These are phyloP conservation scores for Aricia agestis DNA, from an alignment of 1,140 invertebrate species.

Conservation along the genomic window DNA sequence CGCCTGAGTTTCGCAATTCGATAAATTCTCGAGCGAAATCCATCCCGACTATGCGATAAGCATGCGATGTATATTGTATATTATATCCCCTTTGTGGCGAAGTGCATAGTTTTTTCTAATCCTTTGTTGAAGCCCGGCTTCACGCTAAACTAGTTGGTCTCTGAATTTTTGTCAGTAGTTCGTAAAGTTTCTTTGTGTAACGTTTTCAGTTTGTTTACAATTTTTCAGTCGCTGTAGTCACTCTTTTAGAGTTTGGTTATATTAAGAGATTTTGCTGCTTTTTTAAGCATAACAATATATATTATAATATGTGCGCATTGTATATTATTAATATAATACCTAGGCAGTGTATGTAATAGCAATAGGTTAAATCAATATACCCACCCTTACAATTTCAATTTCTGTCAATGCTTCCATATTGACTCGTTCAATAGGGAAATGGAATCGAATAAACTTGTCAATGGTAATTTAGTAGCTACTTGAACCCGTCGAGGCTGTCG, in stretches of 20 bases:
- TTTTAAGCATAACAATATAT: too few relatives aligned
- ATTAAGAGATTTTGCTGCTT: too few relatives aligned
- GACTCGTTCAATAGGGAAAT: neutral
- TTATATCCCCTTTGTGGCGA: neutral
- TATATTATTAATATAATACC: too few relatives aligned
- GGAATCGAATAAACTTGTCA: neutral
- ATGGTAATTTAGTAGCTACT: neutral
- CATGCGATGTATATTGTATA: slow-evolving; percentile 14
- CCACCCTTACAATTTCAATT: neutral
- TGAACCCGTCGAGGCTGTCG: neutral
- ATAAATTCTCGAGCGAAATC: slow-evolving; percentile 22
- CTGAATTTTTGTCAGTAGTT: neutral
- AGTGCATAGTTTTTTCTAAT: neutral
- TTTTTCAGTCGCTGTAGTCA: too few relatives aligned
- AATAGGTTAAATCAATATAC: neutral
- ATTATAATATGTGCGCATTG: too few relatives aligned
- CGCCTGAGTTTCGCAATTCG: slow-evolving; percentile 41
- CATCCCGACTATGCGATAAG: slow-evolving; percentile 11
- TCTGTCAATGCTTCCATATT: neutral
- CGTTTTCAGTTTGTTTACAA: neutral
- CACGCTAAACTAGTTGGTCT: neutral
- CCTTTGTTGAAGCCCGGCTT: neutral
- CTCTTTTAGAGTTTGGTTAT: too few relatives aligned
- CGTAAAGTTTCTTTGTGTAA: neutral
- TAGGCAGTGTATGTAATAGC: too few relatives aligned